A percentile compares a stretch with the other conserved stretches of the same genome.
phyloP scores from a whole-genome alignment of 2,113 vertebrate species.

The Psophia crepitans region DNA sequence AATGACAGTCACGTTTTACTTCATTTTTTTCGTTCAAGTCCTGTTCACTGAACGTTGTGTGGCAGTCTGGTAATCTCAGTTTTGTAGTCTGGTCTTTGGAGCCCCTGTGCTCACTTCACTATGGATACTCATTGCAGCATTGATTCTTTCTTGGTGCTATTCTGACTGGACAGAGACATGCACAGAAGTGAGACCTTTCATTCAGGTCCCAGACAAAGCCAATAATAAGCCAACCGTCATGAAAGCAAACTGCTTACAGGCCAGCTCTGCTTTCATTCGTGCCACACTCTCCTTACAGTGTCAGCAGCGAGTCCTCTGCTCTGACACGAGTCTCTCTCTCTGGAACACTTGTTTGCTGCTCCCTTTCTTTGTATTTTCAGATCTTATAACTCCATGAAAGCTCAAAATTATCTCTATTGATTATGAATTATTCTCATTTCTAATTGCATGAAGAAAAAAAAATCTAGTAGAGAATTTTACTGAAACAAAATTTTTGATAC shows the following conservation, averaged over 20 bases:
- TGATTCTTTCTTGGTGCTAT: neutral
- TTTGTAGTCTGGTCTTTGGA: neutral
- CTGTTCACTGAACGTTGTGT: neutral
- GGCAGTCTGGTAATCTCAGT: neutral
- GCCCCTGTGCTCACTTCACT: neutral
- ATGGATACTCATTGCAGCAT: rapidly evolving
- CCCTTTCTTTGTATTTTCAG: neutral
- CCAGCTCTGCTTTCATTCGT: neutral
- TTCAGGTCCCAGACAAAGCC: neutral
- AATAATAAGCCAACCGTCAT: neutral
- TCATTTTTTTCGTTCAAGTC: neutral
- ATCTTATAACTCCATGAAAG: neutral
- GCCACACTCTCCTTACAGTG: neutral
- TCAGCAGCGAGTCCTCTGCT: neutral
- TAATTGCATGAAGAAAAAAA: neutral
- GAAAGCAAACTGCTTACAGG: neutral
- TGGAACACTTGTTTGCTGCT: neutral
- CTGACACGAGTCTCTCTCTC: neutral
- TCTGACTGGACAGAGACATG: neutral
- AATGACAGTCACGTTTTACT: neutral
- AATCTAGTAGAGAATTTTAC: neutral
- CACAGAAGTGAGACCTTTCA: neutral
- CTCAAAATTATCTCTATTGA: neutral
- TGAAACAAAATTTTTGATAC: neutral
- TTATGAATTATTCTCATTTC: neutral